phyloP scores from a whole-genome alignment of 1,140 invertebrate genomes.

The Copidosoma floridanum region DNA sequence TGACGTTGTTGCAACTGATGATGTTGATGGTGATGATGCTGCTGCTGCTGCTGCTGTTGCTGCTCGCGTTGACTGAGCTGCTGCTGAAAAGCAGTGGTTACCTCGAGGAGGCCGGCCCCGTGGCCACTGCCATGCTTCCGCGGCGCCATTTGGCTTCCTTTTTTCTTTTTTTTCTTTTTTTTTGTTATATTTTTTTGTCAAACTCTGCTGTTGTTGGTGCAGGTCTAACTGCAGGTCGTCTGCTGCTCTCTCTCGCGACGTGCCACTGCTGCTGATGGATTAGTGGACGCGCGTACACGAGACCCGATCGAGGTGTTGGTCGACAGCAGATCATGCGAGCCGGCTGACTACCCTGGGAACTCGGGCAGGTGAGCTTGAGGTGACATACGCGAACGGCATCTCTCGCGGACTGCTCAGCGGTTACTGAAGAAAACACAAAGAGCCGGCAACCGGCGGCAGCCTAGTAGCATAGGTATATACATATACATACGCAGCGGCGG shows the following conservation, averaged over 20 bases:
- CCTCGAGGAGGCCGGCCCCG: slow-evolving; percentile 44
- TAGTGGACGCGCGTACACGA: background rate
- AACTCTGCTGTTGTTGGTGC: background rate
- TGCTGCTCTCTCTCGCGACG: background rate
- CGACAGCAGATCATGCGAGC: slow-evolving; percentile 12
- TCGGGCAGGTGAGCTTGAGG: background rate
- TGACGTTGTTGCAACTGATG: slow-evolving; percentile 24
- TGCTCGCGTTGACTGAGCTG: slow-evolving; percentile 4
- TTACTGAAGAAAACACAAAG: too few relatives aligned
- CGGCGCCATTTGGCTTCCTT: slow-evolving; percentile 45
- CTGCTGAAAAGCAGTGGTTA: slow-evolving; percentile 29
- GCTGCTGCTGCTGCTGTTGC: slow-evolving; percentile 29
- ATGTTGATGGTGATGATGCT: slow-evolving; percentile 30
- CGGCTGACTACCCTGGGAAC: slow-evolving; percentile 29
- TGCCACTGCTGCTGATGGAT: background rate
- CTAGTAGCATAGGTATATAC: too few relatives aligned
- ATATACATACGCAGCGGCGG: slow-evolving; percentile 22
- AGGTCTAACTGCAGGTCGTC: background rate
- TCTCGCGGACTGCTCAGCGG: slow-evolving; percentile 49
- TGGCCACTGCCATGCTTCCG: slow-evolving; percentile 48
- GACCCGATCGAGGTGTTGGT: background rate
- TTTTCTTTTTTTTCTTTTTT: background rate
- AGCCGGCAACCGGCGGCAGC: slow-evolving; percentile 32
- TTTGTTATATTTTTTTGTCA: background rate
- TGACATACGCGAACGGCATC: slow-evolving; percentile 27